These are phyloP conservation scores for Agrypnus murinus DNA, from an alignment of 2,888 invertebrate genomes.

Conservation along the genomic window DNA sequence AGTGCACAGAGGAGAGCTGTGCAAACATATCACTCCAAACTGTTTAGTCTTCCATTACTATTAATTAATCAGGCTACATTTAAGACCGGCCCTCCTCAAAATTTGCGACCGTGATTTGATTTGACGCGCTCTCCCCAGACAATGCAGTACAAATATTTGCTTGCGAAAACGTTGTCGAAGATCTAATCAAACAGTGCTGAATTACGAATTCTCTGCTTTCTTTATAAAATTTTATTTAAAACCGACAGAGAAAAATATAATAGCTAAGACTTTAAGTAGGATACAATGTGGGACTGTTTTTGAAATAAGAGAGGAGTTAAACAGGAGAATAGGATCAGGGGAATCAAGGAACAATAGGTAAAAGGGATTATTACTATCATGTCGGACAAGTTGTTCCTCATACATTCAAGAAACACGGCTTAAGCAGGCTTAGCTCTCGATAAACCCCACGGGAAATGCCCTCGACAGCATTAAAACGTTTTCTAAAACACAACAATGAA, in stretches of 20 bases:
- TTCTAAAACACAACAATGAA: conserved; percentile 1
- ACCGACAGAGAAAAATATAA: conserved; percentile 14
- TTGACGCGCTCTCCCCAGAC: conserved; percentile 38
- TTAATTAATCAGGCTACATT: conserved; percentile 60
- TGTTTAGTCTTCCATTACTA: conserved; percentile 60
- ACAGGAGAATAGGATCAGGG: conserved; percentile 18
- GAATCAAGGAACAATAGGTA: conserved; percentile 27
- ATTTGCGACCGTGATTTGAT: conserved; percentile 40
- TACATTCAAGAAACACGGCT: conserved; percentile 34
- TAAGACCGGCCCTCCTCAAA: conserved; percentile 47
- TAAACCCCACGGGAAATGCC: conserved; percentile 22
- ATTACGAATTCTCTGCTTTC: not conserved
- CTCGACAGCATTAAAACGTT: conserved; percentile 6
- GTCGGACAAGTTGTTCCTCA: conserved; percentile 39
- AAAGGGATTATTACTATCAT: conserved; percentile 36
- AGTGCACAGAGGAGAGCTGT: conserved; percentile 51
- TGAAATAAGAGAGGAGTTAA: not conserved
- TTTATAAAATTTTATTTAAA: not conserved
- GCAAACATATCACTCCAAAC: conserved; percentile 61
- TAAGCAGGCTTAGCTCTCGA: conserved; percentile 32
- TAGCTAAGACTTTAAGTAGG: conserved; percentile 20
- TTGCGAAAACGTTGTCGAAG: conserved; percentile 1
- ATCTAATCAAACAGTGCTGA: conserved; percentile 9
- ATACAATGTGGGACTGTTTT: conserved; percentile 14
- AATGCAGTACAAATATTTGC: conserved; percentile 42